Base-by-base conservation (phyloP, 2,113 vertebrate species). In the Fukomys damarensis region DNA sequence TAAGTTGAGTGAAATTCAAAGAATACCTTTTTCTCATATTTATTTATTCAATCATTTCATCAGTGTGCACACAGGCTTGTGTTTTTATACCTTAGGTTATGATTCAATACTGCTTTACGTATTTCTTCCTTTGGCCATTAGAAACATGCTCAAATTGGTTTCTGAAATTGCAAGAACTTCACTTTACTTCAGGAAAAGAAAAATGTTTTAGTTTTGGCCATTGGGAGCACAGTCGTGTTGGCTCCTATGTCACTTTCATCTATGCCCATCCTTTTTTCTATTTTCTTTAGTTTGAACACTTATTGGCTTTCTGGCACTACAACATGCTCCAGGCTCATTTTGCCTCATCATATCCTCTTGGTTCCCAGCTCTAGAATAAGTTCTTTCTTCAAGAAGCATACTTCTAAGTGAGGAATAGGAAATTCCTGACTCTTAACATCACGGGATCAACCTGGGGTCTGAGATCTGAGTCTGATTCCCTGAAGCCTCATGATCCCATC, bases 111-210 rank as follows among this genome's bases (percentile, higher is more conserved):
- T 74, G n/a, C 65, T 65, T 90, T 43, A 43, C 74, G 79, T 41
- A 58, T 74, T 94, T 84, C 90, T 84, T 91, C 26, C 32, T 61
- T 94, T 63, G 28, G 35, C 14, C 61, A 61, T 59, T 84, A 61
- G n/a, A 35, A 95, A 41, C 9, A 68, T 22, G 32, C 65, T 93
- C 90, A 93, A 49, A 80, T 1, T 65, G 91, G 46, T 49, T 96
- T 22, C 30, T 84, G 63, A 91, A 84, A 88, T 38, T 56, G 43
- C 14, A 68, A 56, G 32, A 96, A 80, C 49, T 70, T 83, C 24
- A 68, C 9, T 77, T 72, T 77, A 63, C 43, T 70, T 85, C 66
- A 26, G 35, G 81, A 66, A 65, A 84, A 80, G 70, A 35, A 24
- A 38, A 49, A 87, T 30, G 80, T 86, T 83, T 41, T 10, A 14